phyloP scores from a whole-genome alignment of 2,888 invertebrate species.

The Andricus curvator region DNA sequence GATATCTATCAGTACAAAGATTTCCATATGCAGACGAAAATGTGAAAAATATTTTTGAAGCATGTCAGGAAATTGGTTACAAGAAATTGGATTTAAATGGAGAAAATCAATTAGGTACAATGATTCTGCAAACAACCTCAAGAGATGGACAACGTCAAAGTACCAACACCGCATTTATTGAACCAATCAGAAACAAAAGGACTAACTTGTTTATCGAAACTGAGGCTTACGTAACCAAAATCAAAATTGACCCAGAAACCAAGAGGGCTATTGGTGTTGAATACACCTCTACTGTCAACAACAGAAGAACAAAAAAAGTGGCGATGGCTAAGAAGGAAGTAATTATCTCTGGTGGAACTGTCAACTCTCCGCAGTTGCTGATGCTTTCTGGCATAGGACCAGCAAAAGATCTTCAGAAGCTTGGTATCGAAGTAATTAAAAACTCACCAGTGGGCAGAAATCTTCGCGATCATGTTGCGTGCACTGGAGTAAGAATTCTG shows the following conservation, averaged over 20 bases:
- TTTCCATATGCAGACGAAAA: no score
- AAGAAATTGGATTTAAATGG: slow-evolving; percentile 79
- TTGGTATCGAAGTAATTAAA: no score
- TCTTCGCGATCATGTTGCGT: no score
- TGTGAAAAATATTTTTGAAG: no score
- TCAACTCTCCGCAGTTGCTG: slow-evolving; percentile 92
- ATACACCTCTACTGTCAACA: slow-evolving; percentile 81
- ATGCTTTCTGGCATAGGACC: slow-evolving; percentile 82
- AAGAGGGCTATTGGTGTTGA: slow-evolving; percentile 88
- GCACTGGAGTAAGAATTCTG: no score
- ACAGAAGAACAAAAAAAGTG: slow-evolving; percentile 79
- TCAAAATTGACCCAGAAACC: slow-evolving; percentile 84
- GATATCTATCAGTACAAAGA: no score
- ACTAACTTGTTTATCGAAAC: slow-evolving; percentile 19
- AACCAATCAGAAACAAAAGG: slow-evolving; percentile 57
- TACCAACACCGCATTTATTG: slow-evolving; percentile 12
- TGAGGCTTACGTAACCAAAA: slow-evolving; percentile 84
- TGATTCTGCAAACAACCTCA: slow-evolving; percentile 79
- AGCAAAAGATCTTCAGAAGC: no score
- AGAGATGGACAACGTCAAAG: slow-evolving; percentile 4
- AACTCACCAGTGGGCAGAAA: no score
- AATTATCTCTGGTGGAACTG: slow-evolving; percentile 90
- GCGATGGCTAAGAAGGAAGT: slow-evolving; percentile 86
- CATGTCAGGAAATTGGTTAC: no score
- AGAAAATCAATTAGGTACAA: slow-evolving; percentile 81